phyloP scores from a whole-genome alignment of 2,113 vertebrate species.

The Turnix velox region DNA sequence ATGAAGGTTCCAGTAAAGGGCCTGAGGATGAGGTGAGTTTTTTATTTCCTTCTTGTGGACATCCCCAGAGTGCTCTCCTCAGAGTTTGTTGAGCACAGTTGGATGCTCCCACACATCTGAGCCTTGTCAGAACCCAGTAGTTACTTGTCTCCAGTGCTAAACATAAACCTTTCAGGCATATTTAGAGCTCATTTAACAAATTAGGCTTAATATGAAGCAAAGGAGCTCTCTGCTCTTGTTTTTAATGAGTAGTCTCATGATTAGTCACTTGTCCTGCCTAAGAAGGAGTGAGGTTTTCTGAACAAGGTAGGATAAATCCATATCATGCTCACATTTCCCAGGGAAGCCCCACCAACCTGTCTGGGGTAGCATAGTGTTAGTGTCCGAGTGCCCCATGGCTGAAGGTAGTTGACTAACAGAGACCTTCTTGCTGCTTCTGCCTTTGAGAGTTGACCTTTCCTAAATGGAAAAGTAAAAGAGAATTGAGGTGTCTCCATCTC shows the following conservation, averaged over 20 bases:
- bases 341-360: fast-evolving
- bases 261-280: not conserved
- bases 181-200: not conserved
- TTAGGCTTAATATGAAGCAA: not conserved
- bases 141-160: not conserved
- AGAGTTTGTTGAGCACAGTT: not conserved
- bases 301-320: not conserved
- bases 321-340: not conserved
- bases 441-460: not conserved
- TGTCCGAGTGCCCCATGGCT: not conserved
- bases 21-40: constrained; percentile 54
- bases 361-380: too few relatives aligned
- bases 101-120: not conserved
- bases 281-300: not conserved
- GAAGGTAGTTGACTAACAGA: not conserved
- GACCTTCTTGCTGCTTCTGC: fast-evolving
- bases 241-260: not conserved
- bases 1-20: constrained; percentile 49
- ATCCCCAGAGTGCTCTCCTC: not conserved
- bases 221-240: not conserved
- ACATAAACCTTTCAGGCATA: not conserved
- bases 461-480: not conserved
- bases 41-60: not conserved
- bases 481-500: not conserved
- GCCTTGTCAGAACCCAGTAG: not conserved